Base-by-base conservation (phyloP, 2,888 invertebrate genomes). In the Galerucella calmariensis region DNA sequence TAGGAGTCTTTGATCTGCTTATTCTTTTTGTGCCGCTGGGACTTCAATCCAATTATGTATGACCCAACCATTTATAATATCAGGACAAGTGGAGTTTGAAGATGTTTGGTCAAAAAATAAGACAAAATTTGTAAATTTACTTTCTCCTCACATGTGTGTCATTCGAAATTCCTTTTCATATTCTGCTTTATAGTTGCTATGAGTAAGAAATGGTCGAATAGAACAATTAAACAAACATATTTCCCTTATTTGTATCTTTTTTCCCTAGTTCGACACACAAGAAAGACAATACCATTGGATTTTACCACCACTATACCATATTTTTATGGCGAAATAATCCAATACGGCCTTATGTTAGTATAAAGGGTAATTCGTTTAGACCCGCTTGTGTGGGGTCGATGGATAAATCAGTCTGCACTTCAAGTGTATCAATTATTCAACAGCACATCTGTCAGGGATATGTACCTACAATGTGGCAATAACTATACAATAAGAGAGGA, bases 391-490 rank as follows among this genome's bases (percentile, higher is more conserved):
- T 78, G 83, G 83, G 83, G 83, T 82, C 79, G 81, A 8, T 11
- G 78, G 78, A 82, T 84, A 83, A 85, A 85, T 85, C 85, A 84
- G 83, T 83, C 83, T 83, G 83, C 83, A 84, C 85, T 84, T 84
- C 82, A 82, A 82, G 81, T 82, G 79, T 82, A 86, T 85, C 87
- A 87, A 87, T 87, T 86, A 86, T 86, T 85, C 85, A 86, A 79
- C 73, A 79, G 79, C 85, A 83, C 87, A 87, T 86, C 86, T 86
- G 87, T 85, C 85, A 82, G 82, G 82, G 83, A 84, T 84, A 85
- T 84, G 79, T 80, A 79, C 74, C 77, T 74, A 80, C 80, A 81
- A 81, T 79, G 78, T 72, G 78, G 79, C 78, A 77, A 79, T 79
- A 79, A 78, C 78, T 75, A 81, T 77, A 81, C 80, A 83, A 83